Evolutionary conservation across 2,113 vertebrate genomes (phyloP).

Genomic region (Columbina picui): DNA sequence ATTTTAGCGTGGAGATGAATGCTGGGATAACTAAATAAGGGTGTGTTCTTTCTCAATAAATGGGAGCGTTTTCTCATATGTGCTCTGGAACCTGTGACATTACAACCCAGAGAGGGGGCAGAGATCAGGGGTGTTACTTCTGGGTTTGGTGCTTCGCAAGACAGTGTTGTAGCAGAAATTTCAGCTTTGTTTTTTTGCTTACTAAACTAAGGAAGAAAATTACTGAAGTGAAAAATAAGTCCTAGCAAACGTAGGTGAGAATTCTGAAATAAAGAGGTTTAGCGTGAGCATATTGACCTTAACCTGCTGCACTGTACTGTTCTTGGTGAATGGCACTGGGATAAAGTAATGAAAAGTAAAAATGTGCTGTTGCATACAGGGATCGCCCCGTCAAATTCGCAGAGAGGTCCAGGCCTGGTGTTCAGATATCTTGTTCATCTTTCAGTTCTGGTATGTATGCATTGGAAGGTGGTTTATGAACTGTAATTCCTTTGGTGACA

Average conservation of each 20-base stretch:
- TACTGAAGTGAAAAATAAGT: background rate
- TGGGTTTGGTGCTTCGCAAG: background rate
- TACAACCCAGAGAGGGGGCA: background rate
- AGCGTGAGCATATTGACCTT: background rate
- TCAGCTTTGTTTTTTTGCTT: background rate
- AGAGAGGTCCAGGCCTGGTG: constrained; percentile 94
- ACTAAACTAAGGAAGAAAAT: background rate
- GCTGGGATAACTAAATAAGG: background rate
- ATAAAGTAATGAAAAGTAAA: background rate
- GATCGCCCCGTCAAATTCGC: constrained; percentile 95
- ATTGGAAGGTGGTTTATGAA: background rate
- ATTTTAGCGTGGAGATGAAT: background rate
- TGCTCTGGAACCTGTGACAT: fast-evolving
- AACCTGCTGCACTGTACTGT: fast-evolving
- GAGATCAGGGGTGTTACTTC: background rate
- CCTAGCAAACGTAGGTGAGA: background rate
- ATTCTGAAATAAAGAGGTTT: background rate
- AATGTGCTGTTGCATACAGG: constrained; percentile 63
- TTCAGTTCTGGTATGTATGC: constrained; percentile 90
- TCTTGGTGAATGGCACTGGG: background rate
- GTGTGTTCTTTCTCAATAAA: background rate
- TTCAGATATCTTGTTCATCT: constrained; percentile 95
- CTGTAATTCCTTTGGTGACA: background rate
- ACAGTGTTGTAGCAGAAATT: background rate
- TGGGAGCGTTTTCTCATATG: fast-evolving